Evolutionary conservation across 2,797 vertebrate genomes (phyloP), one percentile per base, ranked within the genome.

Genomic region (Sebastes diploproa): DNA sequence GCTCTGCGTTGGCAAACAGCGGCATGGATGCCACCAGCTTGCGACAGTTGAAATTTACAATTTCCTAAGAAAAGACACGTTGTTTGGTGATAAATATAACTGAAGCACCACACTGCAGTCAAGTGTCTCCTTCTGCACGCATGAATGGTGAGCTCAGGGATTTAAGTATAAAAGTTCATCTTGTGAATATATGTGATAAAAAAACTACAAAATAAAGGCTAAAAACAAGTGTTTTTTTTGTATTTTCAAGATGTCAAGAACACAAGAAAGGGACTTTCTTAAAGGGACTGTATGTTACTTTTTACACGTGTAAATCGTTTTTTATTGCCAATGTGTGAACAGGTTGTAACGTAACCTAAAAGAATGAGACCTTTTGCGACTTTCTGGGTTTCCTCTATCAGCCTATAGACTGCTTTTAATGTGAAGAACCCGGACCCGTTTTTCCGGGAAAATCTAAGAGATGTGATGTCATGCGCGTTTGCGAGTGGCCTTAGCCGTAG

Each of bases 21-120:
- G 97, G 97, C 97, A 98, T 98, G 0, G 97, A 97, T 12, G 97
- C 97, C 92, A 98, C 97, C 92, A 98, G 94, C 86, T 98, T 98
- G 67, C 97, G 96, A 87, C 97, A 98, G 90, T 98, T 98, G 89
- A 98, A 98, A 93, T 98, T 98, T 25, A 98, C 97, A 0, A 98
- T 98, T 94, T 98, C 98, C 98, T 98, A 67, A 67, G 38, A 75
- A 72, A 58, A 59, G 58, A 75, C 14, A 65, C 11, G 64, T 54
- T 16, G 7, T 76, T 67, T 65, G n/a, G 50, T 72, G 20, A 65
- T 10, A 72, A 56, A 63, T 16, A 46, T 30, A 69, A 23, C 20
- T 46, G 20, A 63, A 38, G 50, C 9, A 18, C 4, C 5, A 20
- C 9, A 16, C 23, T 46, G 6, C 52, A 27, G 14, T 18, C 16